These are phyloP conservation scores for Temnothorax ravouxi DNA, from an alignment of 2,888 invertebrate genomes.

Conservation along the genomic window DNA sequence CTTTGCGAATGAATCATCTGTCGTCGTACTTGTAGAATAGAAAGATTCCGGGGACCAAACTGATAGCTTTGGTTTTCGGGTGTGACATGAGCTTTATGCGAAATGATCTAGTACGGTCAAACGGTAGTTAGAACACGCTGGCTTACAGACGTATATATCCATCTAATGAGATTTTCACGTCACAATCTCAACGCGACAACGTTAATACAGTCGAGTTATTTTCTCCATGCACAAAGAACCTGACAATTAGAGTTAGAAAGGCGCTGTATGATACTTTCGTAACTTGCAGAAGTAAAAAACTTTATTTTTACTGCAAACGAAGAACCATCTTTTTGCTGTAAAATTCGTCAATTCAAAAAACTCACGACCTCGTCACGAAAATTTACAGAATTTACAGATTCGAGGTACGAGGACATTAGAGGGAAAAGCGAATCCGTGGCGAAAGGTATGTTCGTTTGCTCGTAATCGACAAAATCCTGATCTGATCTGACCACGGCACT, in stretches of 20 bases:
- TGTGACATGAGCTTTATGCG: conserved; percentile 9
- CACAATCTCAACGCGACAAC: conserved; percentile 8
- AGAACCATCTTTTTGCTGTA: not conserved
- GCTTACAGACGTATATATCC: not conserved
- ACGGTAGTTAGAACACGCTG: not conserved
- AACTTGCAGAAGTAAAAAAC: not conserved
- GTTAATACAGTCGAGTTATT: not conserved
- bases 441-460: not conserved
- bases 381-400: not conserved
- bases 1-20: not conserved
- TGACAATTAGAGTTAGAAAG: not conserved
- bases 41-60: conserved; percentile 12
- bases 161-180: not conserved
- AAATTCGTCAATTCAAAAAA: not conserved
- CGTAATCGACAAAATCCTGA: conserved; percentile 19
- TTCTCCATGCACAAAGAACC: not conserved
- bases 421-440: not conserved
- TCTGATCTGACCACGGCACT: conserved; percentile 28
- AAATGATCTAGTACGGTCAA: not conserved
- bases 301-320: not conserved
- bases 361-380: not conserved
- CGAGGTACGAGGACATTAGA: not conserved
- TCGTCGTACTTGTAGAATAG: conserved; percentile 3
- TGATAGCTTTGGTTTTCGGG: conserved; percentile 14
- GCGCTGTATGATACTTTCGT: not conserved